Base-by-base conservation (phyloP, 2,113 vertebrate genomes). In the Arothron firmamentum region DNA sequence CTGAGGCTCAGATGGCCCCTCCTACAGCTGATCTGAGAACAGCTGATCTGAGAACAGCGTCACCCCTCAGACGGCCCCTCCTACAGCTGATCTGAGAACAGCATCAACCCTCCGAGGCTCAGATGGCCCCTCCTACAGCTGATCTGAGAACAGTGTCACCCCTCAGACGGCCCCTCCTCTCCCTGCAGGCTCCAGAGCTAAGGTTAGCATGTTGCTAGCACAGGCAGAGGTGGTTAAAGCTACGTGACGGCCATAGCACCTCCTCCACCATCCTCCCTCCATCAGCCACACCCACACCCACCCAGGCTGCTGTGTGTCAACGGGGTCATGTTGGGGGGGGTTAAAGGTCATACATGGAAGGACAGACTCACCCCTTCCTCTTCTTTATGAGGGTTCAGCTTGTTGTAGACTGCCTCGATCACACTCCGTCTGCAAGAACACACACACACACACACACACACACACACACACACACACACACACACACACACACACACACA, bases 361-460 rank as follows among this genome's bases (percentile, higher is more conserved):
- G 51, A 59, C 63, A 31, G 75, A 95, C 96, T 98, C 92, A 98
- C 96, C 95, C 92, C 94, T 88, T 98, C 97, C 84, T 90, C 97
- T 88, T 98, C 97, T 93, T 93, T 95, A 85, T 98, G 94, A 90
- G 97, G 97, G 91, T 98, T 98, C 91, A 99, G 93, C 87, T 93
- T 95, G 93, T 92, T 97, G 92, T 98, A 99, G 86, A 96, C 93
- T n/a, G 93, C 93, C 92, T 99, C 96, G 77, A 99, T 96, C 90
- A 98, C 92, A 90, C 93, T 94, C 87, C 94, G 96, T 89, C 97
- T 99, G 87, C 82, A 84, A 81, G 59, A 49, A 70, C 55, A 79
- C 46, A 79, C 51, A 68, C 31, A 46, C 45, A 46, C 45, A 46
- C 45, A 46, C 45, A 46, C 45, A 46, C 45, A 46, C 45, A 46